Conservation (phyloP, 2,888 invertebrate genomes). For the Nudaria mundana region DNA sequence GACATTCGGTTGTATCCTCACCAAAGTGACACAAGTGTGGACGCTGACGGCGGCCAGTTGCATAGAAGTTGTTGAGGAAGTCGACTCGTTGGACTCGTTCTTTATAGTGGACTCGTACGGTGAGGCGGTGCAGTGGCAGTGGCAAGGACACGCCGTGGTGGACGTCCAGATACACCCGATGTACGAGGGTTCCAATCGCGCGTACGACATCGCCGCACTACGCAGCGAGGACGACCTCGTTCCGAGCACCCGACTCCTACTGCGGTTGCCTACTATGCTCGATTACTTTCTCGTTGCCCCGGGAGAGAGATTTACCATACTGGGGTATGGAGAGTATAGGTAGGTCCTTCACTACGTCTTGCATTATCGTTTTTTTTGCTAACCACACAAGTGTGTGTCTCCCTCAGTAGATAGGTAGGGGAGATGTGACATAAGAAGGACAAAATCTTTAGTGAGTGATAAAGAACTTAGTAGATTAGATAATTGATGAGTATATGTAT, state of each 20-base stretch:
- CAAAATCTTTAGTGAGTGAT: too few species aligned
- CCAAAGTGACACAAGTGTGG: conserved; percentile 53
- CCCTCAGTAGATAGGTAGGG: too few species aligned
- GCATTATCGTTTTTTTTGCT: not conserved
- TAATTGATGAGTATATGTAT: too few species aligned
- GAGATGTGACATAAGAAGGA: too few species aligned
- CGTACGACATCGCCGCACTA: conserved; percentile 54
- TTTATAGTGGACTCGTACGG: conserved; percentile 54
- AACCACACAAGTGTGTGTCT: too few species aligned
- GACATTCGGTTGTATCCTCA: conserved; percentile 60
- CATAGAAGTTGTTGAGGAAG: conserved; percentile 59
- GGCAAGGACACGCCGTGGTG: conserved; percentile 37
- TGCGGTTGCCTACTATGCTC: conserved; percentile 39
- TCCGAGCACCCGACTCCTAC: conserved; percentile 5
- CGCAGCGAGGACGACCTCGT: conserved; percentile 40
- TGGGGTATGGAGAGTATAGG: conserved; percentile 62
- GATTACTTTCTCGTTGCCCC: conserved; percentile 51
- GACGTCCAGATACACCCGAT: conserved; percentile 57
- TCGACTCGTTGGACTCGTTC: conserved; percentile 57
- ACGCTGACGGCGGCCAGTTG: conserved; percentile 66
- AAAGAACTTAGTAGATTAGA: too few species aligned
- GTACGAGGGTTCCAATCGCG: conserved; percentile 42
- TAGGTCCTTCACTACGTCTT: conserved; percentile 12
- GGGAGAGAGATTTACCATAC: conserved; percentile 51
- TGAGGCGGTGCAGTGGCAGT: conserved; percentile 28